Base-by-base conservation (phyloP, 2,888 invertebrate species). In the Drosophila ustulata region DNA sequence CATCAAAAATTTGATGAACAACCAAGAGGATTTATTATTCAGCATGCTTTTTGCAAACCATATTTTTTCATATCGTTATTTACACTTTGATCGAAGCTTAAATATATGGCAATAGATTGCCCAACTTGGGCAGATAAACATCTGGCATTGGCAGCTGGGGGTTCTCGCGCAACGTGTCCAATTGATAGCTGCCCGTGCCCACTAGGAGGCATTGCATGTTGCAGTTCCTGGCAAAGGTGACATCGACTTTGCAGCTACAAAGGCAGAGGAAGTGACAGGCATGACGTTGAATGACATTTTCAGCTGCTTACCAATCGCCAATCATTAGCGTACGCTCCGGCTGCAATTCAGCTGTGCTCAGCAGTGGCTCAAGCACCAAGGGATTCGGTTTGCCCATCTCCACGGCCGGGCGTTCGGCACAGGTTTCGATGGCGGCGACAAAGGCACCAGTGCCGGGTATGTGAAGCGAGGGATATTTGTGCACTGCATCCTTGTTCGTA, bases 361-460 rank as follows among this genome's bases (percentile, higher is more conserved):
- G 93, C 37, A 96, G 90, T 67, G 94, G 94, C 69, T 97, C 95
- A 76, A 96, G 95, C 66, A 98, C 96, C 87, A 95, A 95, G 0
- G 95, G 93, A 91, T 96, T 95, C 1, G 99, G 99, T 93, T 99
- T 99, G 4, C 99, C 99, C 87, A 99, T 94, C 2, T 98, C 94
- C n/a, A 95, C 90, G 0, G 99, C 96, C 77, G 82, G 94, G 56
- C 97, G 94, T 66, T 95, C 96, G 0, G 97, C 94, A 78, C 96
- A 96, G 4, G 96, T 96, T 91, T 96, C 96, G 18, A 99, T 95
- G 8, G 97, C 96, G 64, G 94, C 94, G 0, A 99, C 96, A 67
- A 99, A 94, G 57, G 96, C 95, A 0, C 98, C 98, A 0, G 98
- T 97, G 11, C 98, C 97, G 72, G 94, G 94, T 52, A 95, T 93